Base-by-base conservation (phyloP, 2,797 vertebrate species). In the Florisuga fusca region DNA sequence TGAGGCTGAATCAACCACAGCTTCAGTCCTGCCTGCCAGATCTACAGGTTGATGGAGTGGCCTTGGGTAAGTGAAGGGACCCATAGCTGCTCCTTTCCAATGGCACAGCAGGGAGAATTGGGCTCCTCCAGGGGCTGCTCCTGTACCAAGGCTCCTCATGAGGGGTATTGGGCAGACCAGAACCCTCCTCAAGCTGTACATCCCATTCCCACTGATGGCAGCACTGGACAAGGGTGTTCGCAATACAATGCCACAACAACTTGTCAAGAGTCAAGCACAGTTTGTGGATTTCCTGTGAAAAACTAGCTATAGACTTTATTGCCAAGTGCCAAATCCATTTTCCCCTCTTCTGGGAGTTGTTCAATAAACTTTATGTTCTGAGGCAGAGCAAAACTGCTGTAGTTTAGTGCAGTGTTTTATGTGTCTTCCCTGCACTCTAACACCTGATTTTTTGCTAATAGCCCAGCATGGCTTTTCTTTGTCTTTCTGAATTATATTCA, bases 371-470 rank as follows among this genome's bases (percentile, higher is more conserved):
- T 94, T 73, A 91, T 84, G 79, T 89, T 95, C 93, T 90, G 76
- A 95, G 75, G 82, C 78, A 84, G 46, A 91, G 45, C 51, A 57
- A 87, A 94, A 95, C 55, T 83, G 33, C 79, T 0, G 0, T 82
- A 71, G 57, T 95, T 94, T 93, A 94, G 88, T 89, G 67, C 59
- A 77, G 81, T 89, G 84, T 93, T 94, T 96, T 91, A 92, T 87
- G 80, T 0, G 0, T 87, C 74, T 93, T 91, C 84, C 62, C 43
- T 95, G 69, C 29, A 55, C 54, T 73, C 62, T 62, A 64, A 78
- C 66, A 86, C 79, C 74, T 64, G 74, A 89, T 71, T 88, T 94
- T 94, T 90, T 94, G 57, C 80, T 94, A 76, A 90, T 84, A 89
- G 50, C 45, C 62, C 34, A 12, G 27, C 4, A 8, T 76, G 61